Percentiles rank a stretch among this genome's conserved stretches.
Conservation (phyloP, 64 coral and sea anemone species). For the Catalaphyllia jardinei region DNA sequence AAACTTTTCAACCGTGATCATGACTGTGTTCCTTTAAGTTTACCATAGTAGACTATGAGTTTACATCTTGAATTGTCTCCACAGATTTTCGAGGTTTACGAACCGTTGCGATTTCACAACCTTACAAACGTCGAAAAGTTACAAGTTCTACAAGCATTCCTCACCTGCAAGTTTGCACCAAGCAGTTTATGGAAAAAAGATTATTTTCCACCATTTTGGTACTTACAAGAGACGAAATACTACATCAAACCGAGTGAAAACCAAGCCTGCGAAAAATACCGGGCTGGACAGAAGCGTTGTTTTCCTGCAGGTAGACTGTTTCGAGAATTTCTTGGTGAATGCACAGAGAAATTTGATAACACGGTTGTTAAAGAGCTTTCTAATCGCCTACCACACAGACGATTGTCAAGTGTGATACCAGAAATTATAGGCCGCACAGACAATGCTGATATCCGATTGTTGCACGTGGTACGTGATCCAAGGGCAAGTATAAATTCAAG, state of each 20-base stretch:
- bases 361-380: conserved; percentile 17
- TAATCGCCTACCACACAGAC: background rate
- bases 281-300: background rate
- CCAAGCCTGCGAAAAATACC: background rate
- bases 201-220: conserved; percentile 37
- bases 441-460: conserved; percentile 5
- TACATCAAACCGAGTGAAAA: background rate
- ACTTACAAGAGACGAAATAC: background rate
- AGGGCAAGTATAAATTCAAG: conserved; percentile 20
- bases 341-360: background rate
- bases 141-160: background rate
- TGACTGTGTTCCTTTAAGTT: too few relatives aligned
- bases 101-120: conserved; percentile 6
- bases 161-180: background rate
- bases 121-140: background rate
- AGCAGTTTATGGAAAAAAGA: background rate
- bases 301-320: background rate
- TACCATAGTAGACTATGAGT: too few relatives aligned
- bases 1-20: too few relatives aligned
- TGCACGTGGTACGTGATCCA: conserved; percentile 26
- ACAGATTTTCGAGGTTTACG: conserved; percentile 32
- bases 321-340: background rate
- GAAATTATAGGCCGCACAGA: background rate
- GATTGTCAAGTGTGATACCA: conserved; percentile 6
- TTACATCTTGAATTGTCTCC: background rate